Base-by-base conservation (phyloP, 1,140 invertebrate genomes). In the Hyles euphorbiae region DNA sequence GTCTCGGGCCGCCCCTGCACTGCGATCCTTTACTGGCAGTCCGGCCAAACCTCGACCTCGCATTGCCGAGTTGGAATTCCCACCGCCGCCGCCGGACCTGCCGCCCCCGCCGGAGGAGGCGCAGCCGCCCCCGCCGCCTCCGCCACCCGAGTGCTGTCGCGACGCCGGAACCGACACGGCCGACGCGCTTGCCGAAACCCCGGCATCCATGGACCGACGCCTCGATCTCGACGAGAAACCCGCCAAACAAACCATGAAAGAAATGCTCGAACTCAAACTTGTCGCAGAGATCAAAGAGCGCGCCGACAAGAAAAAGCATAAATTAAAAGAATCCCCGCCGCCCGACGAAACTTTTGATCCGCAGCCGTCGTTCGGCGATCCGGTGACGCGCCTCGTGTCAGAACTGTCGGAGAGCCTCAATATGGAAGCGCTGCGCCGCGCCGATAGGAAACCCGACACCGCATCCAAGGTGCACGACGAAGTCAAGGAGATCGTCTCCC, bases 41-140 rank as follows among this genome's bases (percentile, higher is more conserved):
- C 91, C 89, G 12, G 80, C 76, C 63, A 73, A 89, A 79, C 78
- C 92, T 44, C 90, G 94, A 67, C 91, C 93, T 10, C 92, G 90
- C 8, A 79, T 95, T 45, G 94, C 95, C 4, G 95, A 97, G 81
- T 83, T 96, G 3, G 96, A 97, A 74, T 96, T 96, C 87, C 95
- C 94, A 3, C 96, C 96, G 5, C 95, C 95, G 1, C 95, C 96
- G 1, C 91, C 93, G 0, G 92, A 95, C 76, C 81, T 95, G n/a
- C 94, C 94, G 1, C 94, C 94, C 34, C 94, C 94, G 1, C 92
- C 93, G 0, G 91, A 92, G 62, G 93, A 95, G 56, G 61, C 76
- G 71, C 72, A 82, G 60, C 89, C 87, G 2, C 90, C 88, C 11
- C 90, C 88, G 3, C 78, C 81, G 3, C 86, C 78, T 3, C 78